Evolutionary conservation across 1,140 invertebrate genomes (phyloP).

Genomic region (Helicoverpa zea): DNA sequence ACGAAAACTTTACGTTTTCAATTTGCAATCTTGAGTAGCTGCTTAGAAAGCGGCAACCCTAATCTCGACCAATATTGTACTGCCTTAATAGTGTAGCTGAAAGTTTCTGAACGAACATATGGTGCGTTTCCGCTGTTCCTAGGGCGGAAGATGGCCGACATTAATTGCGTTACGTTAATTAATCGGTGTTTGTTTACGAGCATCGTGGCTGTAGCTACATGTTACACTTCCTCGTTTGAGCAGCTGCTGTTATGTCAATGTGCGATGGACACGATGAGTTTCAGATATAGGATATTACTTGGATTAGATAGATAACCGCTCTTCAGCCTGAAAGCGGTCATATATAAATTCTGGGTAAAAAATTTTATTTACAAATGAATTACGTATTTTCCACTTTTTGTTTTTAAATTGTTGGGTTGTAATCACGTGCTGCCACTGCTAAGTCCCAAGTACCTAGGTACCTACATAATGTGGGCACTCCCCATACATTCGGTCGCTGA

Average conservation of each 20-base stretch:
- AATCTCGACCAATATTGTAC: neutral
- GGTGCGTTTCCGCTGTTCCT: conserved; percentile 10
- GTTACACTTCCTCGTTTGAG: conserved; percentile 2
- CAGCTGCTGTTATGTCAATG: conserved; percentile 15
- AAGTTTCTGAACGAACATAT: neutral
- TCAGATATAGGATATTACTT: neutral
- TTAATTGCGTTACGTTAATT: conserved; percentile 21
- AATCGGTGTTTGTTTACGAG: conserved; percentile 10
- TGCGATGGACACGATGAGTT: neutral
- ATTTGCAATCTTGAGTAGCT: neutral
- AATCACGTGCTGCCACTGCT: too few species aligned
- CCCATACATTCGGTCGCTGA: neutral
- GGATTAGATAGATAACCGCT: too few species aligned
- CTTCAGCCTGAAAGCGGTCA: too few species aligned
- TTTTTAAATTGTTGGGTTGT: too few species aligned
- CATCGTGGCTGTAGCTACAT: neutral
- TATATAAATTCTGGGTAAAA: too few species aligned
- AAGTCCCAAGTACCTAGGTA: too few species aligned
- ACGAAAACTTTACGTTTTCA: conserved; percentile 1
- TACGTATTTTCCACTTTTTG: too few species aligned
- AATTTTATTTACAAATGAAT: too few species aligned
- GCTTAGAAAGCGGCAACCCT: neutral
- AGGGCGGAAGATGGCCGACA: neutral
- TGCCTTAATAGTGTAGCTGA: neutral
- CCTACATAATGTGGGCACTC: too few species aligned